These are phyloP conservation scores for Cryptocheilus praepositus DNA, from an alignment of 2,888 invertebrate species.

Conservation along the genomic window DNA sequence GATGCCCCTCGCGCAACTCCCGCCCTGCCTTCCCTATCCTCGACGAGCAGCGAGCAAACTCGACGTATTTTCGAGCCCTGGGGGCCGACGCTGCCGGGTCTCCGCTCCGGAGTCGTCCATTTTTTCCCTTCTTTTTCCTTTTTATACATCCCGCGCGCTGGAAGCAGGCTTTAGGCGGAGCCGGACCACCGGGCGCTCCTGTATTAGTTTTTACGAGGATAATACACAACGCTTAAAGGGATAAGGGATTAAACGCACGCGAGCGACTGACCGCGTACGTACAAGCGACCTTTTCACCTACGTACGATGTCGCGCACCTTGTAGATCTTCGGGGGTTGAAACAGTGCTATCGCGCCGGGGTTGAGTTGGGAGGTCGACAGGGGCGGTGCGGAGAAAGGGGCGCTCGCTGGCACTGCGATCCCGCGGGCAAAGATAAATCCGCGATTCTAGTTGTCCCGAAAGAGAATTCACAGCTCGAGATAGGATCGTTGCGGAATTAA, in stretches of 20 bases:
- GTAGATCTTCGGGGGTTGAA: conserved; percentile 19
- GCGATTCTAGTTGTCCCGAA: no score
- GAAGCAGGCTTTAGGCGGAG: conserved; percentile 67
- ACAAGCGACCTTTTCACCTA: conserved; percentile 22
- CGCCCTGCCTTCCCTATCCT: conserved; percentile 29
- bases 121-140: conserved; percentile 47
- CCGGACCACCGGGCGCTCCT: conserved; percentile 55
- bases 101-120: conserved; percentile 50
- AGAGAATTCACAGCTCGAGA: no score
- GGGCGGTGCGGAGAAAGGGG: no score
- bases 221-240: conserved; percentile 75
- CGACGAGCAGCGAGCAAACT: conserved; percentile 31
- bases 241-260: conserved; percentile 73
- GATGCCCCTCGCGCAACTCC: conserved; percentile 2
- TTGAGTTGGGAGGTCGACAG: no score
- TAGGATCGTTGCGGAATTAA: no score
- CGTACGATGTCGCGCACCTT: conserved; percentile 17
- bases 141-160: conserved; percentile 41
- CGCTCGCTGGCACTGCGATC: no score
- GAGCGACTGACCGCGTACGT: conserved; percentile 40
- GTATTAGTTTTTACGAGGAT: conserved; percentile 75
- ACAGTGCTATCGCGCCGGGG: background rate
- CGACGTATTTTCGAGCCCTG: conserved; percentile 61
- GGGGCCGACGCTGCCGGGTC: conserved; percentile 46
- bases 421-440: no score